phyloP scores from a whole-genome alignment of 1,140 invertebrate genomes.

The Helicoverpa armigera region DNA sequence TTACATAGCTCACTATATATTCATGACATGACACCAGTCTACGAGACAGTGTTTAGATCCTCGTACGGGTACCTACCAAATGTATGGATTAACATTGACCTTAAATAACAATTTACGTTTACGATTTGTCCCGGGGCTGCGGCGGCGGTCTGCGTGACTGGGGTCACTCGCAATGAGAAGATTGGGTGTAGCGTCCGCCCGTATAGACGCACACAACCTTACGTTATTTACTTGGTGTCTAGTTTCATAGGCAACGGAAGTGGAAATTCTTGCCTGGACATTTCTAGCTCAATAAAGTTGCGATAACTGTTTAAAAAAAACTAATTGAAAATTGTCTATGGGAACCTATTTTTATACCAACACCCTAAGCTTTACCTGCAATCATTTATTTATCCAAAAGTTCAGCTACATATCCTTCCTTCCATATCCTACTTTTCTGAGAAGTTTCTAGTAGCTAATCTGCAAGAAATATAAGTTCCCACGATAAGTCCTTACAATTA shows the following conservation, averaged over 20 bases:
- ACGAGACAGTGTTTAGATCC: too few species aligned
- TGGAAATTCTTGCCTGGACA: not conserved
- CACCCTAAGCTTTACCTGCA: too few species aligned
- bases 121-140: slow-evolving; percentile 66
- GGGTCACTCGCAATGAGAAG: slow-evolving; percentile 76
- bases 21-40: too few species aligned
- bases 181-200: slow-evolving; percentile 73
- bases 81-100: slow-evolving; percentile 71
- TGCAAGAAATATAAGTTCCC: not conserved
- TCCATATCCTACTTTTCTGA: too few species aligned
- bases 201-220: slow-evolving; percentile 51
- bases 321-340: too few species aligned
- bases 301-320: not conserved
- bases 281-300: not conserved
- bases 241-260: not conserved
- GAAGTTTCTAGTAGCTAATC: too few species aligned
- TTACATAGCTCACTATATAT: too few species aligned
- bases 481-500: not conserved
- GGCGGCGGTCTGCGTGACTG: slow-evolving; percentile 59
- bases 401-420: too few species aligned
- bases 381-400: too few species aligned
- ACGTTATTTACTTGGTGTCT: slow-evolving; percentile 22
- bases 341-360: too few species aligned
- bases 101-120: slow-evolving; percentile 79
- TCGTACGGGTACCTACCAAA: slow-evolving; percentile 21